phyloP scores from a whole-genome alignment of 2,888 invertebrate genomes.

The Zeuzera pyrina region DNA sequence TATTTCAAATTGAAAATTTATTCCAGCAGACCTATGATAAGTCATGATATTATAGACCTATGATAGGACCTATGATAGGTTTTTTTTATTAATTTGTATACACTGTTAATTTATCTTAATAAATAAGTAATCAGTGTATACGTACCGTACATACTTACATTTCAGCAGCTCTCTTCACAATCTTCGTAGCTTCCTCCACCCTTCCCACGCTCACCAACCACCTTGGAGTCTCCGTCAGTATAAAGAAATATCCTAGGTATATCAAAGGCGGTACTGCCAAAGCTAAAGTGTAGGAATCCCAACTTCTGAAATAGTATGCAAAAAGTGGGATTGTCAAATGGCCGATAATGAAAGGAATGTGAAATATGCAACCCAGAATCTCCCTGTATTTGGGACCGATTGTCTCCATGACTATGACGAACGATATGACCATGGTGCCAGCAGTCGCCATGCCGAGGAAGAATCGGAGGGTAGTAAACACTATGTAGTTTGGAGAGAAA shows the following conservation, averaged over 20 bases:
- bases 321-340: slow-evolving; percentile 76
- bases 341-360: slow-evolving; percentile 79
- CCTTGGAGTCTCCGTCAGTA: slow-evolving; percentile 85
- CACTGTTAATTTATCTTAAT: no score
- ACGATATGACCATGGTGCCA: slow-evolving; percentile 86
- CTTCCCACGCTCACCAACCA: slow-evolving; percentile 84
- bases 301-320: slow-evolving; percentile 76
- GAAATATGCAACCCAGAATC: slow-evolving; percentile 75
- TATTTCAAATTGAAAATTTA: no score
- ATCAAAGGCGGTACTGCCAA: slow-evolving; percentile 74
- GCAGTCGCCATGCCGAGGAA: slow-evolving; percentile 82
- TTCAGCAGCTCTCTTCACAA: slow-evolving; percentile 78
- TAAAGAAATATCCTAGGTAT: slow-evolving; percentile 78
- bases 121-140: no score
- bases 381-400: slow-evolving; percentile 71
- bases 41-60: no score
- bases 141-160: no score
- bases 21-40: no score
- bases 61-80: no score
- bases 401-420: slow-evolving; percentile 79
- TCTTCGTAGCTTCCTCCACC: slow-evolving; percentile 74
- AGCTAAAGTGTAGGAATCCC: slow-evolving; percentile 76
- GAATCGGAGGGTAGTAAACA: slow-evolving; percentile 78
- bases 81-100: no score
- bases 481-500: slow-evolving; percentile 72